Base-by-base conservation (phyloP, 2,888 invertebrate genomes). In the Agonopterix subpropinquella region DNA sequence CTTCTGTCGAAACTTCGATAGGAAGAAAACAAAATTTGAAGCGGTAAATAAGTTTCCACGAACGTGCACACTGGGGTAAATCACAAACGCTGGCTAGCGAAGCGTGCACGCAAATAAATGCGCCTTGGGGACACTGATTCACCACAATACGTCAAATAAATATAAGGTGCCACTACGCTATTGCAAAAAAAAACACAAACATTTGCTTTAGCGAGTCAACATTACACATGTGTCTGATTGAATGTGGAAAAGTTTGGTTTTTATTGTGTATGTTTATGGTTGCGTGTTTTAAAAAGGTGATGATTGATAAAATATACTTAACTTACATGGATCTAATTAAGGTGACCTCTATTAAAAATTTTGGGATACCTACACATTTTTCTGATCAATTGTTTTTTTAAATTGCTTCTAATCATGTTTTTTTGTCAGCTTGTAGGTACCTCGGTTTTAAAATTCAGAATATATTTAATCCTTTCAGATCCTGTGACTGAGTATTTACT, bases 21-120 rank as follows among this genome's bases (percentile, higher is more conserved):
- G 11, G 10, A 4, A 41, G 11, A 41, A 41, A 41, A 11, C 10
- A 41, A 41, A 41, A 41, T 11, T 10, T 41, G 41, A 41, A 41
- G 11, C 42, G 11, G 7, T n/a, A 39, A 9, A 39, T 39, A 39
- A 39, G 4, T 11, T 42, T 42, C 10, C n/a, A 41, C 43, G 28
- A 28, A 15, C 11, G 18, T 43, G 8, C n/a, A n/a, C 43, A 11
- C 52, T 52, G 51, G 60, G 57, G 65, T 73, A 80, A 82, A 78
- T 83, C 80, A 79, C 72, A 73, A 62, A 69, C 63, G 75, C 71
- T 74, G 73, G 58, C 65, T 67, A 73, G 56, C 68, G 71, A 70
- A 59, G 77, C 82, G 78, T 73, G 65, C 66, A 72, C 70, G 69
- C 78, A 80, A 81, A 85, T 80, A 84, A 83, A 83, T 72, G 73